Evolutionary conservation across 2,113 vertebrate species (phyloP), one percentile per base, ranked within the genome.

Genomic region (Hippolais icterina): DNA sequence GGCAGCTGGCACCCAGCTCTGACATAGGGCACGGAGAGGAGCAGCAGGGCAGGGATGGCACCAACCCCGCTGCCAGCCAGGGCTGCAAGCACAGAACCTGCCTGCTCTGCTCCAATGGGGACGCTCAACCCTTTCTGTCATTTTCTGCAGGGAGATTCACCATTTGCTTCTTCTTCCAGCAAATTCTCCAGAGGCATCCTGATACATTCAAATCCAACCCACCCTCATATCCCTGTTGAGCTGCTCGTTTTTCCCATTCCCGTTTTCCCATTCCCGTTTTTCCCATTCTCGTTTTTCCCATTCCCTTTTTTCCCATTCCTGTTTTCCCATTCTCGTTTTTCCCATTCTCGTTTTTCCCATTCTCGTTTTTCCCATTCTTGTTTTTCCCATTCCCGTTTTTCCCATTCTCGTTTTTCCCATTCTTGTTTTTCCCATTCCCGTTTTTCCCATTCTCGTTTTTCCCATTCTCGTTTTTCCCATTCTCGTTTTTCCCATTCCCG

Each of bases 81-180:
- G 61, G 10, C 12, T 63, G 14, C 79, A 28, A 4, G 9, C 9
- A 15, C 3, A 69, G 5, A 39, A 31, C 54, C 31, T 22, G 8
- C 12, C 0, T 0, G 6, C 20, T n/a, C 46, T 69, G 49, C 2
- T 21, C 57, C 83, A 6, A 1, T 3, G 42, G 18, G 64, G 33
- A 10, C 3, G 4, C n/a, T 59, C n/a, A 42, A 60, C 24, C 37
- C 12, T 82, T 53, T 11, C 29, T 14, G 44, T 37, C n/a, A 37
- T 12, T 1, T 6, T 53, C 57, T 69, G 50, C 50, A 69, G 21
- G 9, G 22, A 75, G 66, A 74, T 50, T 0, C 23, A 4, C 10
- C 12, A 76, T 31, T 37, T 63, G 35, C 5, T 28, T 85, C 71
- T 69, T 22, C 5, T 61, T 9, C 22, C 50, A 63, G 31, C 4